phyloP scores from a whole-genome alignment of 2,888 invertebrate genomes.

The Schizotus pectinicornis region DNA sequence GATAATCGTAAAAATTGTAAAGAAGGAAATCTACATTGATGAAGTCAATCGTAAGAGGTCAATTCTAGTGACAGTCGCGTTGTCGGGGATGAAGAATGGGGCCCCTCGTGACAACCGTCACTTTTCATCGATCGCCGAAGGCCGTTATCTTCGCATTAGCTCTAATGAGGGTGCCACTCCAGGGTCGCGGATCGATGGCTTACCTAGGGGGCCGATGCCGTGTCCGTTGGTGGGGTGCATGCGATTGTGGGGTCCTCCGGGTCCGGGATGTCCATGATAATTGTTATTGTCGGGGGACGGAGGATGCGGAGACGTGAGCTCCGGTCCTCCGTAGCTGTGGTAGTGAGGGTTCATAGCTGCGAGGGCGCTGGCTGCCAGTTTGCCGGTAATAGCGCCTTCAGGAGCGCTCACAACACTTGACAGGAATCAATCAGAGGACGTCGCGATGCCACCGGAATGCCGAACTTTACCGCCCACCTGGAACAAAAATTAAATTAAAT shows the following conservation, averaged over 20 bases:
- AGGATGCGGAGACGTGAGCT: slow-evolving; percentile 80
- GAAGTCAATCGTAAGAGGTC: too few relatives aligned
- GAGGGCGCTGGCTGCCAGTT: slow-evolving; percentile 85
- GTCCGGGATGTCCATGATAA: slow-evolving; percentile 61
- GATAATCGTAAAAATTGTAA: too few relatives aligned
- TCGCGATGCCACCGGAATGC: neutral
- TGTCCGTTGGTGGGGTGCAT: slow-evolving; percentile 59
- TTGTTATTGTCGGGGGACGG: slow-evolving; percentile 76
- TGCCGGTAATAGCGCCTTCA: slow-evolving; percentile 62
- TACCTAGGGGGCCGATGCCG: slow-evolving; percentile 57
- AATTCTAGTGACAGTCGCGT: neutral
- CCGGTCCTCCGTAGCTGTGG: slow-evolving; percentile 77
- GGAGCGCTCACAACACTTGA: slow-evolving; percentile 37
- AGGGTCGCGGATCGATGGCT: slow-evolving; percentile 2
- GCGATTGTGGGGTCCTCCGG: slow-evolving; percentile 60
- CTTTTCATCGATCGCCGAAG: too few relatives aligned
- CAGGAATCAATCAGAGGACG: slow-evolving; percentile 14
- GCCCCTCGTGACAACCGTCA: too few relatives aligned
- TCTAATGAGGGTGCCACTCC: neutral
- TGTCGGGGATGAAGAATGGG: neutral
- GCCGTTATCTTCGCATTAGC: neutral
- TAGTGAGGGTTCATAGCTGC: slow-evolving; percentile 91
- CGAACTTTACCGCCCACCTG: slow-evolving; percentile 24
- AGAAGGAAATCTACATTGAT: too few relatives aligned
- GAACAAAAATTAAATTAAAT: slow-evolving; percentile 9